Conservation (phyloP, 37 sponge, comb jelly and placozoan species). For the Spongilla lacustris region DNA sequence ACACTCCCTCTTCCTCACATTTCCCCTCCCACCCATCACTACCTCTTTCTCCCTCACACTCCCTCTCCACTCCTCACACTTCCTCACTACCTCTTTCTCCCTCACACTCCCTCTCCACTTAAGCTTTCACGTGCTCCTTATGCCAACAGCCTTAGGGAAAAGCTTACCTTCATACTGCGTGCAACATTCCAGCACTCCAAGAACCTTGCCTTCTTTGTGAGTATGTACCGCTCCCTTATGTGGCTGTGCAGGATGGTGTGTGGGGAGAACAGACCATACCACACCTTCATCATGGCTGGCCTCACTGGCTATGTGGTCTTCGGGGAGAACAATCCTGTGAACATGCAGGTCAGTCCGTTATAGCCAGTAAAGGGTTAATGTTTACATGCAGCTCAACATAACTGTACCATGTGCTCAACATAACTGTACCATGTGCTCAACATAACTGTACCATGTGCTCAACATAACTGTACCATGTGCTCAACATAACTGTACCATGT, state of each 20-base stretch:
- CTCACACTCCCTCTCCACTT: not conserved
- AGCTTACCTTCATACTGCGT: constrained; percentile 53
- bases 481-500: too few species aligned
- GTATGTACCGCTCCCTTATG: constrained; percentile 53
- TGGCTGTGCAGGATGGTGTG: constrained; percentile 2
- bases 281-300: constrained; percentile 44
- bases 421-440: too few species aligned
- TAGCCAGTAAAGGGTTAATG: not conserved
- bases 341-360: constrained; percentile 65
- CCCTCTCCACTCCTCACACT: not conserved
- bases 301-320: constrained; percentile 70
- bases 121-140: not conserved
- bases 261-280: constrained; percentile 26
- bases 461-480: too few species aligned
- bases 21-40: not conserved
- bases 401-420: too few species aligned
- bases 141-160: constrained; percentile 59
- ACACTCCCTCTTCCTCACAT: not conserved
- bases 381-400: too few species aligned
- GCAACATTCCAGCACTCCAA: constrained; percentile 74
- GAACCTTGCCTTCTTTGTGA: constrained; percentile 65
- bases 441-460: too few species aligned
- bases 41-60: not conserved
- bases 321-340: constrained; percentile 73
- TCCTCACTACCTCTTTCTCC: not conserved